These are phyloP conservation scores for Brachynemurus nebulosus DNA, from an alignment of 2,888 invertebrate genomes.

Conservation along the genomic window DNA sequence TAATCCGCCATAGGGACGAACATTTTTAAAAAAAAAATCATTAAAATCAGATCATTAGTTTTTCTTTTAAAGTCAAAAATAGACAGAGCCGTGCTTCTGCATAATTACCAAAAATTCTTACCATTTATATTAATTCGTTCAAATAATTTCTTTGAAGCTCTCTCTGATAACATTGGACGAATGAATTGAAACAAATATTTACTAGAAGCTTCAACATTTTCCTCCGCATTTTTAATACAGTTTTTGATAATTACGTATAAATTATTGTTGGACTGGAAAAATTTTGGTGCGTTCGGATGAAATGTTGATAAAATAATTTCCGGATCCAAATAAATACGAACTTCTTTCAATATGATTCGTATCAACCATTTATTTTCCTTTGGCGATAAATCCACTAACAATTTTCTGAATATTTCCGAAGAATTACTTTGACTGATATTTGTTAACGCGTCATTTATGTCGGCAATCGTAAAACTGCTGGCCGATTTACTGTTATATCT, in stretches of 20 bases:
- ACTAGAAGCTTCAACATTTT: neutral
- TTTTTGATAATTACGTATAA: slow-evolving; percentile 43
- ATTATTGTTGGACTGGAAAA: slow-evolving; percentile 55
- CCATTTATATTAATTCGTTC: no score
- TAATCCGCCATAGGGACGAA: no score
- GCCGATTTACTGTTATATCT: slow-evolving; percentile 34
- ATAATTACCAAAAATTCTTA: no score
- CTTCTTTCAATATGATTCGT: slow-evolving; percentile 71
- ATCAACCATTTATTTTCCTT: slow-evolving; percentile 83
- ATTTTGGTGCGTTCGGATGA: slow-evolving; percentile 68
- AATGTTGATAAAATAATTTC: slow-evolving; percentile 54
- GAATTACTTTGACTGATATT: slow-evolving; percentile 1
- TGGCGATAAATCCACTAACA: slow-evolving; percentile 54
- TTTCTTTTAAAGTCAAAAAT: no score
- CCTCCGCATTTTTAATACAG: neutral
- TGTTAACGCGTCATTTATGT: slow-evolving; percentile 54
- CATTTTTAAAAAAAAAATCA: no score
- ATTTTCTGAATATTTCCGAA: slow-evolving; percentile 15
- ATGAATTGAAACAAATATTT: slow-evolving; percentile 55
- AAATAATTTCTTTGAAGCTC: slow-evolving; percentile 3
- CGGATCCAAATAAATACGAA: slow-evolving; percentile 62
- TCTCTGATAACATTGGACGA: slow-evolving; percentile 68
- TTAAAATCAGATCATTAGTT: no score
- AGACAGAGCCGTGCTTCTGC: no score
- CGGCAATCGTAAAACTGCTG: slow-evolving; percentile 44